A percentile compares a stretch with the other conserved stretches of the same genome.
These are phyloP conservation scores for Seladonia tumulorum DNA, from an alignment of 2,888 invertebrate genomes.

Conservation along the genomic window DNA sequence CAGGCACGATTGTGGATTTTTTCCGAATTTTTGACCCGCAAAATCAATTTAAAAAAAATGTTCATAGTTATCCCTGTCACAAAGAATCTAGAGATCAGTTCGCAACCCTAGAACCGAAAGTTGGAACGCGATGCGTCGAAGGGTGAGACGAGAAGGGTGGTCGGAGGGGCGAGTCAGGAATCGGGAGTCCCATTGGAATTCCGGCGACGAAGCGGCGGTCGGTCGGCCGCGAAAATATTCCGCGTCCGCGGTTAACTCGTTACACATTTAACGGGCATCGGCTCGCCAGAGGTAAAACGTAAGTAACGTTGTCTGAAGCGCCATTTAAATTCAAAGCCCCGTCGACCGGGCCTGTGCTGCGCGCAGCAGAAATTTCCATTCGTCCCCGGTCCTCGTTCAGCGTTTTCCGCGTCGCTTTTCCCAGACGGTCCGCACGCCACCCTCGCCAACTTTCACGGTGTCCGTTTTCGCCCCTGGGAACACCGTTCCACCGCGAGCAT, in stretches of 20 bases:
- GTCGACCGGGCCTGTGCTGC: slow-evolving; percentile 18
- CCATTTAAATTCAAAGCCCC: slow-evolving; percentile 43
- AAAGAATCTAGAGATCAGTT: no score
- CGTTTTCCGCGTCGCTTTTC: slow-evolving; percentile 33
- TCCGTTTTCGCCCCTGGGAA: background rate
- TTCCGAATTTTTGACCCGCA: no score
- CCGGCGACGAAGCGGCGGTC: background rate
- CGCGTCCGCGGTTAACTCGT: slow-evolving; percentile 37
- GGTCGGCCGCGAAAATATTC: slow-evolving; percentile 34
- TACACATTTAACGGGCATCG: slow-evolving; percentile 38
- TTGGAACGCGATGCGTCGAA: background rate
- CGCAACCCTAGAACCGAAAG: background rate
- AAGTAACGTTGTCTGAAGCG: slow-evolving; percentile 50
- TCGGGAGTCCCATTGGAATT: slow-evolving; percentile 18
- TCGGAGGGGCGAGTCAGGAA: background rate
- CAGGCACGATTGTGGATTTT: no score
- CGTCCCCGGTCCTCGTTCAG: slow-evolving; percentile 24
- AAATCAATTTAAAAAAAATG: no score
- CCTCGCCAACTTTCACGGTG: background rate
- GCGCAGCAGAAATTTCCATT: slow-evolving; percentile 50
- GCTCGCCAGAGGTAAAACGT: slow-evolving; percentile 27
- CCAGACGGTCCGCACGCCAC: background rate
- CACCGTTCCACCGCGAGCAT: background rate
- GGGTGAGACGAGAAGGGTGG: background rate
- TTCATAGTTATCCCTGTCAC: no score